Conservation (phyloP, 2,797 vertebrate genomes). For the Mastacembelus armatus region DNA sequence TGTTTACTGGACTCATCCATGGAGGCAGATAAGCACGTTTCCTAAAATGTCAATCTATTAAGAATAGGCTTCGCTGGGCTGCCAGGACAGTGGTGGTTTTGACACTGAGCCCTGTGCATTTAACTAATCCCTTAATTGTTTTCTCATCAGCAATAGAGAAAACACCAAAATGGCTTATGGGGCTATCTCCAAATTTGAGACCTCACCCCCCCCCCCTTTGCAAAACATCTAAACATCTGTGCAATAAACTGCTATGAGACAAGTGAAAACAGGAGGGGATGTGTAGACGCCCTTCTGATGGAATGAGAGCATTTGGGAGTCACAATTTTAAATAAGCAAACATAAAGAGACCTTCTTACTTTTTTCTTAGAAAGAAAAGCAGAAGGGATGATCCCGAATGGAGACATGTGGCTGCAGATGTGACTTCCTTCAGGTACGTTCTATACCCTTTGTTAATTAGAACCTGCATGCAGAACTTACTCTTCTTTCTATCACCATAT, state of each 20-base stretch:
- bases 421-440: not conserved
- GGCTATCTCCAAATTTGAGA: constrained; percentile 41
- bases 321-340: not conserved
- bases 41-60: not conserved
- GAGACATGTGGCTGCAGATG: not conserved
- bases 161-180: constrained; percentile 21
- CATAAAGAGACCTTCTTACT: not conserved
- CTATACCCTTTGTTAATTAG: not conserved
- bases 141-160: constrained; percentile 17
- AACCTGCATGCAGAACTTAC: not conserved
- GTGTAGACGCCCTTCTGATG: constrained; percentile 13
- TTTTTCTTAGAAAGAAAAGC: not conserved
- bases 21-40: not conserved
- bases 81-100: not conserved
- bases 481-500: not conserved
- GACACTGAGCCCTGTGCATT: not conserved
- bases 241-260: constrained; percentile 23
- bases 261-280: constrained; percentile 16
- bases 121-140: not conserved
- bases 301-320: constrained; percentile 9
- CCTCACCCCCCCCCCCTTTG: constrained; percentile 27
- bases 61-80: not conserved
- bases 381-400: not conserved
- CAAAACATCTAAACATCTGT: constrained; percentile 62
- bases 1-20: too few species aligned